Evolutionary conservation across 2,113 vertebrate genomes (phyloP).

Genomic region (Zeus faber): DNA sequence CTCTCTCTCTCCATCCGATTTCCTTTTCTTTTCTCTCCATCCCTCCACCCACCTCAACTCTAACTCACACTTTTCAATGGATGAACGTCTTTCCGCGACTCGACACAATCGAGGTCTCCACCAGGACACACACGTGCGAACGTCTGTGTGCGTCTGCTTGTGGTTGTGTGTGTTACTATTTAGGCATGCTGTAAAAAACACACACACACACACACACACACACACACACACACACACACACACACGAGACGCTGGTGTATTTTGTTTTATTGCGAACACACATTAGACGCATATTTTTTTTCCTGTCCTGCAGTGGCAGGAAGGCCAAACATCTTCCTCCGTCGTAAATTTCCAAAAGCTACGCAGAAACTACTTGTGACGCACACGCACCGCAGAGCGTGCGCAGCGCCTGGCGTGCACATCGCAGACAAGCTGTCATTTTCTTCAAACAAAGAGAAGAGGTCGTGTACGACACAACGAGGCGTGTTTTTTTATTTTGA

Average conservation of each 20-base stretch:
- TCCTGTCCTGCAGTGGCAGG: conserved; percentile 61
- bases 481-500: too few relatives aligned
- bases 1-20: conserved; percentile 10
- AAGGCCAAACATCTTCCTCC: conserved; percentile 66
- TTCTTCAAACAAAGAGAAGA: too few relatives aligned
- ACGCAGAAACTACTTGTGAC: conserved; percentile 45
- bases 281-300: conserved; percentile 72
- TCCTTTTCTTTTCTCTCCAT: background rate
- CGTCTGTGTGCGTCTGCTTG: conserved; percentile 7
- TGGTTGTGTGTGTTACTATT: conserved; percentile 32
- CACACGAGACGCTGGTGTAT: conserved; percentile 15
- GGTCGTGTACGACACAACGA: too few relatives aligned
- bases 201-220: too few relatives aligned
- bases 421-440: too few relatives aligned
- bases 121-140: conserved; percentile 1
- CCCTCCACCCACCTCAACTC: background rate
- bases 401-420: too few relatives aligned
- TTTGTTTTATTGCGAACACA: conserved; percentile 63
- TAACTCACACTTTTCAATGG: background rate
- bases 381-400: conserved; percentile 15
- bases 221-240: too few relatives aligned
- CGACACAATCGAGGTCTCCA: background rate
- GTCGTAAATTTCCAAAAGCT: conserved; percentile 55
- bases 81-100: conserved; percentile 11
- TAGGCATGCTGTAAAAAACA: conserved; percentile 48